Base-by-base conservation (phyloP, 2,888 invertebrate species). In the Mimumesa dahlbomi region DNA sequence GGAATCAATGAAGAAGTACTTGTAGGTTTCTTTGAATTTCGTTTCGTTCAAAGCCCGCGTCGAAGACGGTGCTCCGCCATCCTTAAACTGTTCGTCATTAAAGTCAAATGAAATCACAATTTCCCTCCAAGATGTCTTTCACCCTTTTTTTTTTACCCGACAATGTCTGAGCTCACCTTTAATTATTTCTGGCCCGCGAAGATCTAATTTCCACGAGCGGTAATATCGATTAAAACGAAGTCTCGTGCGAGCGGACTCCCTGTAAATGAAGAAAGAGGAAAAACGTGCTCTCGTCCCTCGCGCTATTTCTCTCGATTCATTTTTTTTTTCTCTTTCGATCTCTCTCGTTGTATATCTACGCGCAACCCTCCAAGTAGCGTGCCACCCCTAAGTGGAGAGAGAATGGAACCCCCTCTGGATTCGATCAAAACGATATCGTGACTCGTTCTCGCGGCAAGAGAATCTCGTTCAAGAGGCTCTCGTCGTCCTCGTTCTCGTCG, bases 61-160 rank as follows among this genome's bases (percentile, higher is more conserved):
- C n/a, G n/a, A n/a, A n/a, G n/a, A n/a, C n/a, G n/a, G n/a, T 22
- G 21, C 13, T 13, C 18, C n/a, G 40, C 6, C 16, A 40, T 42
- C 29, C 34, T 49, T 7, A 48, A 70, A 69, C 62, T 36, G 62
- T 22, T 18, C 62, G 62, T 70, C 70, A 19, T 70, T 70, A 70
- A 57, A 69, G 42, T 18, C 62, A 48, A 69, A 70, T 48, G 69
- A 81, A 83, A 84, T 81, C 75, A 81, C 74, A 77, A 73, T 83
- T 83, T 79, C 73, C n/a, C 73, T 72, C 59, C 58, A 7, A 36
- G 53, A 65, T 67, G 69, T 71, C 71, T 73, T 80, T 77, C 73
- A 68, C 73, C 70, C 74, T 50, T 52, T 36, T 2, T 13, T 40
- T 38, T 25, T 48, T n/a, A 13, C 43, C 19, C 49, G 48, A 14